Base-by-base conservation (phyloP, 2,888 invertebrate genomes). In the Nemoura dubitans region DNA sequence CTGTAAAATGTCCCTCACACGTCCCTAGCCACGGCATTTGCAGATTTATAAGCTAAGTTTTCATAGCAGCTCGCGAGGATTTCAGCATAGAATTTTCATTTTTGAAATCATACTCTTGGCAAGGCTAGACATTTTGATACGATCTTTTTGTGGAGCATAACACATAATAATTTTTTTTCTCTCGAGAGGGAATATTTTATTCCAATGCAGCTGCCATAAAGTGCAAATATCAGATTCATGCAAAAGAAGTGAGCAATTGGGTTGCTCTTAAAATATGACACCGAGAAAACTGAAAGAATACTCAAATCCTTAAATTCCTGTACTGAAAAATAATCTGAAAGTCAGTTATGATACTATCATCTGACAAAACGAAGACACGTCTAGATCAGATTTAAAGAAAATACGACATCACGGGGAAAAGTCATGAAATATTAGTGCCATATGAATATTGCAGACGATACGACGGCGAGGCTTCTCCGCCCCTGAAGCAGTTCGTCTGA, bases 161-260 rank as follows among this genome's bases (percentile, higher is more conserved):
- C 36, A 36, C 36, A 36, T 36, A 36, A 36, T 36, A 36, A 36
- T 59, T 59, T 59, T 59, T 59, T 59, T 59, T 1, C 59, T 59
- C 21, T 3, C 59, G 21, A 59, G 59, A 59, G 21, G 59, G 59
- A 59, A 59, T 59, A 59, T 36, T 36, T 36, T 59, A 59, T 59
- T 21, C 16, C 10, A 59, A 10, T 59, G 59, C 59, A 59, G 59
- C 59, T 59, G 59, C 59, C 59, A 59, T 21, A 59, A 10, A 59
- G 59, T 59, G 59, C 59, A 59, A 59, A 59, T 59, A 59, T 59
- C 59, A 59, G 59, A 59, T 59, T 59, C 14, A 59, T 59, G 59
- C 21, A 10, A 21, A 7, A 21, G 59, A 59, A 59, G 14, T 59
- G 14, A 59, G 59, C 59, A 59, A 36, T 59, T 59, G 59, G 59